A percentile compares a stretch with the other conserved stretches of the same genome.
Conservation (phyloP, 2,113 vertebrate genomes). For the western clawed frog (Xenopus tropicalis) region DNA sequence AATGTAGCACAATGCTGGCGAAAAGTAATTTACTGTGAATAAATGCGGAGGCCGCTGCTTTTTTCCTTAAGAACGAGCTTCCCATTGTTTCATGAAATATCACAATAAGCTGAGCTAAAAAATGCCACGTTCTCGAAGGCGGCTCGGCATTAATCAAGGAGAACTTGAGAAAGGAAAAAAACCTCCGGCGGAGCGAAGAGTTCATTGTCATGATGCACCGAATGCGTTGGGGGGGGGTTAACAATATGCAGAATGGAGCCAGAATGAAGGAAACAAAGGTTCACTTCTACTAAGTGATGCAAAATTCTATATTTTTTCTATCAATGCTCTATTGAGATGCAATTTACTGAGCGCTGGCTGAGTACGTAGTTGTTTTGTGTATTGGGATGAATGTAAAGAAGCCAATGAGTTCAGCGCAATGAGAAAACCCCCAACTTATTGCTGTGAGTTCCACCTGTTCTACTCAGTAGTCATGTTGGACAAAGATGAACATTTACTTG, state of each 20-base stretch:
- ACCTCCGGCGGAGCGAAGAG: background rate
- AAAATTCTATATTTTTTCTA: too few species aligned
- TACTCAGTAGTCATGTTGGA: too few species aligned
- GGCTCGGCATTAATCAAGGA: slow-evolving; percentile 11
- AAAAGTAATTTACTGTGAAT: slow-evolving; percentile 52
- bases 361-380: too few species aligned
- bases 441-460: too few species aligned
- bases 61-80: slow-evolving; percentile 3
- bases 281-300: too few species aligned
- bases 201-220: background rate
- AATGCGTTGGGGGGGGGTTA: background rate
- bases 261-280: too few species aligned
- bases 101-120: background rate
- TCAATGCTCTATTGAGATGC: too few species aligned
- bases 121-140: background rate
- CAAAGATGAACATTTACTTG: too few species aligned
- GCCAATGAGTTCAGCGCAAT: too few species aligned
- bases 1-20: slow-evolving; percentile 47
- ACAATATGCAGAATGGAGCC: background rate
- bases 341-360: too few species aligned
- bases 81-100: slow-evolving; percentile 21
- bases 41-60: slow-evolving; percentile 37
- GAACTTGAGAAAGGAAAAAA: background rate
- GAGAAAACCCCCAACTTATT: too few species aligned
- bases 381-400: too few species aligned